Evolutionary conservation across 2,888 invertebrate genomes (phyloP), one percentile per base, ranked within the genome.

Genomic region (Erebia epiphron): DNA sequence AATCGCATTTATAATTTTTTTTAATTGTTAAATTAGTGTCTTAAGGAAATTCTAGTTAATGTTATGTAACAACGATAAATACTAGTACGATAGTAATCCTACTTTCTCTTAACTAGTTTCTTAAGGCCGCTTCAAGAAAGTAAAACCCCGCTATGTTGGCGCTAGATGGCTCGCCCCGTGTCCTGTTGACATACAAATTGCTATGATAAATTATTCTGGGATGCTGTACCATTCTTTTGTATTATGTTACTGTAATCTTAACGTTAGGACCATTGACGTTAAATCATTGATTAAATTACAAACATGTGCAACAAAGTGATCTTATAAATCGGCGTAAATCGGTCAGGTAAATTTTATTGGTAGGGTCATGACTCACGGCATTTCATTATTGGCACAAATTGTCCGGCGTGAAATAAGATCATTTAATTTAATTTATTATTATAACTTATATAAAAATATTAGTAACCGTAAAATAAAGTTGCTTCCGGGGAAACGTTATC

Each of bases 101-200:
- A 93, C 91, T 92, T 93, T 92, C 92, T 91, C 92, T 89, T 88
- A 90, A 91, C 91, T 91, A 88, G 90, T 91, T 91, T 91, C 88
- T 89, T 88, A 88, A 86, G 89, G 91, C 90, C 88, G 88, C 86
- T 86, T 84, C 84, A 90, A 90, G 93, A 93, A 93, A 93, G 92
- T 92, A 92, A 92, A 93, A 92, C 91, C 87, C 91, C 90, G 90
- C 91, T 90, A 90, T 88, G 89, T 87, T 84, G 80, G 86, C 86
- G 88, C 87, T 87, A 86, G 80, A 78, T 72, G 76, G 73, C 75
- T 78, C 73, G 87, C 87, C 88, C 85, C 84, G 90, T 88, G 91
- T 91, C 92, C 92, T 91, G 92, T 87, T 92, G 89, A 91, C 92
- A 92, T 85, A 91, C 89, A 91, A 89, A 87, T 88, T 84, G 85